Conservation (phyloP, 1,140 invertebrate genomes). For the Paracyclopina nana region DNA sequence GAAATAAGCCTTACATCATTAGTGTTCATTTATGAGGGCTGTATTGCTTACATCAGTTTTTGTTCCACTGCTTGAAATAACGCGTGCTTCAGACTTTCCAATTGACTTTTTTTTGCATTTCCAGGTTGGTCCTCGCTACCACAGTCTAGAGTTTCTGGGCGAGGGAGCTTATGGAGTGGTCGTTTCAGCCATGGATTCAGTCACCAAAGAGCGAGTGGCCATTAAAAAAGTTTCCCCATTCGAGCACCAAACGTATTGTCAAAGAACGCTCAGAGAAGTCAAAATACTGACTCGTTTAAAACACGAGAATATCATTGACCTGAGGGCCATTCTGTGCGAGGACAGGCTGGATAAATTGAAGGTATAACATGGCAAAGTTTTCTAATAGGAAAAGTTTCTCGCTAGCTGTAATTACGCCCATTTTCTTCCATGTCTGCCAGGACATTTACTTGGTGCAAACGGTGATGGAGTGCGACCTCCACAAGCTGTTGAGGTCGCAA, state of each 20-base stretch:
- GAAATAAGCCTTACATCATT: too few relatives aligned
- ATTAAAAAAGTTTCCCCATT: conserved; percentile 50
- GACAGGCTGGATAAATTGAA: not conserved
- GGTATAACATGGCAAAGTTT: not conserved
- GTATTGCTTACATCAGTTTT: too few relatives aligned
- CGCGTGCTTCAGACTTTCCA: too few relatives aligned
- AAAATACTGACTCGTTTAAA: conserved; percentile 98
- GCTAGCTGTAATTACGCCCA: not conserved
- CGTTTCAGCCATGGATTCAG: conserved; percentile 54
- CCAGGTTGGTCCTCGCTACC: conserved; percentile 82
- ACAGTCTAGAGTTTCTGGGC: conserved; percentile 82
- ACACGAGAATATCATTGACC: conserved; percentile 93
- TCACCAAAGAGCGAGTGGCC: conserved; percentile 36
- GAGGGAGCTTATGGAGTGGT: conserved; percentile 99
- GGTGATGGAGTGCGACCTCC: conserved; percentile 99
- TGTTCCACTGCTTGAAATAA: too few relatives aligned
- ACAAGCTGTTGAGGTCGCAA: conserved; percentile 97
- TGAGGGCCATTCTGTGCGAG: conserved; percentile 1
- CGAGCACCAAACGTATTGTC: conserved; percentile 89
- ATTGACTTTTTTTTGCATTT: not conserved
- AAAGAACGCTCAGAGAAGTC: conserved; percentile 94
- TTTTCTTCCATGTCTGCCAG: not conserved
- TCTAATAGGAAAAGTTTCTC: not conserved
- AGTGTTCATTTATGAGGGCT: too few relatives aligned
- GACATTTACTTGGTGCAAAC: conserved; percentile 51